Percentiles rank a stretch among this genome's conserved stretches.
Conservation (phyloP, 2,888 invertebrate species). For the Allophyes oxyacanthae region DNA sequence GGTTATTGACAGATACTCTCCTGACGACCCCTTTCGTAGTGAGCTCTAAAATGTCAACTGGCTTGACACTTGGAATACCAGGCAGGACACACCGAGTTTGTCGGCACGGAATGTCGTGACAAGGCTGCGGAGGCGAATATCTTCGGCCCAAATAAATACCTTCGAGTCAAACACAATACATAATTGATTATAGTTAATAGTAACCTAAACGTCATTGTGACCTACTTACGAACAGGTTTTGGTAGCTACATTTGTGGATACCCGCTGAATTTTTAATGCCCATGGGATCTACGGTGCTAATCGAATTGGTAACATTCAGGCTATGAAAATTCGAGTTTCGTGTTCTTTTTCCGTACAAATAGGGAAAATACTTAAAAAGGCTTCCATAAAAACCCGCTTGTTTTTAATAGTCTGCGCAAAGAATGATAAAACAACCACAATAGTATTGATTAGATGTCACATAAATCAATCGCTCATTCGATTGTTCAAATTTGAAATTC, state of each 20-base stretch:
- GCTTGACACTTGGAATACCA: constrained; percentile 65
- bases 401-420: too few species aligned
- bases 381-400: too few species aligned
- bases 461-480: constrained; percentile 4
- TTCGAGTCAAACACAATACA: constrained; percentile 57
- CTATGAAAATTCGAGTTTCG: constrained; percentile 15
- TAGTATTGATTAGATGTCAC: too few species aligned
- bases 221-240: constrained; percentile 33
- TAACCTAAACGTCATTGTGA: constrained; percentile 23
- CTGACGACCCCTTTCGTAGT: constrained; percentile 57
- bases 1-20: constrained; percentile 42
- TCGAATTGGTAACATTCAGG: constrained; percentile 33
- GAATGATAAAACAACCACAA: too few species aligned
- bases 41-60: constrained; percentile 61
- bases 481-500: constrained; percentile 32
- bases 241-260: constrained; percentile 25
- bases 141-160: constrained; percentile 65
- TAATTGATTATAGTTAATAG: constrained; percentile 38
- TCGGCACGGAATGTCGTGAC: constrained; percentile 64
- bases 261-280: constrained; percentile 41
- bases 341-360: not conserved
- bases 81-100: constrained; percentile 62
- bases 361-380: too few species aligned
- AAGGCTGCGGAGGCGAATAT: constrained; percentile 63
- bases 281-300: constrained; percentile 27